These are phyloP conservation scores for Conus betulinus DNA, from an alignment of 1,140 invertebrate genomes.

Conservation along the genomic window DNA sequence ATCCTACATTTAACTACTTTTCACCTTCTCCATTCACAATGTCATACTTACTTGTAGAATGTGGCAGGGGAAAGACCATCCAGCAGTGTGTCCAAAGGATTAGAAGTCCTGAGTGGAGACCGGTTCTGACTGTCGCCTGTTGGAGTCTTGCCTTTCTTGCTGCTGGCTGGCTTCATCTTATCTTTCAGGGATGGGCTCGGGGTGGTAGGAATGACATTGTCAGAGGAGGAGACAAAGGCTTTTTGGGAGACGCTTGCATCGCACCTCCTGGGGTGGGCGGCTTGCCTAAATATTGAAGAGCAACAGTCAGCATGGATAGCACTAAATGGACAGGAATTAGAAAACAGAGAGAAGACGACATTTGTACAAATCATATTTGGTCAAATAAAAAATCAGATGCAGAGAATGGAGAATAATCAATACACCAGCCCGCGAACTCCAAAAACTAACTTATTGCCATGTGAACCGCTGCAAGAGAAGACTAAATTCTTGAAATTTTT, in stretches of 20 bases:
- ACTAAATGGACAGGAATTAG: no score
- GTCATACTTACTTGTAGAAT: slow-evolving; percentile 34
- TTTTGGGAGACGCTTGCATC: slow-evolving; percentile 9
- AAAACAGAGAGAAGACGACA: no score
- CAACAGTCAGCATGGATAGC: no score
- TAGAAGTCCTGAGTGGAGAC: slow-evolving; percentile 9
- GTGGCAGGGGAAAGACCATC: slow-evolving; percentile 40
- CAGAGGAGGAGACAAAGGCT: slow-evolving; percentile 40
- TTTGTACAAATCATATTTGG: no score
- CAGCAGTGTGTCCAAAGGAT: slow-evolving; percentile 32
- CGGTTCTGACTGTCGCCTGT: neutral
- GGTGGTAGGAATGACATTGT: slow-evolving; percentile 42
- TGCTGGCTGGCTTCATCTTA: neutral
- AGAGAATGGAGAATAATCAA: no score
- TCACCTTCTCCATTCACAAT: no score
- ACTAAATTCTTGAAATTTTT: no score
- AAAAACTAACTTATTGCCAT: no score
- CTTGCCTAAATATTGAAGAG: slow-evolving; percentile 11
- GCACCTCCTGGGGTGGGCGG: slow-evolving; percentile 10
- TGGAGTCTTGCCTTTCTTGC: slow-evolving; percentile 6
- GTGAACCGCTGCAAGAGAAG: no score
- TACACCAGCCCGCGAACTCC: no score
- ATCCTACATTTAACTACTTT: no score
- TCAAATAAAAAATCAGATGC: no score
- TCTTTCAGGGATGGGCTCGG: neutral